Evolutionary conservation across 2,888 invertebrate species (phyloP).

Genomic region (Spisula subtruncata): DNA sequence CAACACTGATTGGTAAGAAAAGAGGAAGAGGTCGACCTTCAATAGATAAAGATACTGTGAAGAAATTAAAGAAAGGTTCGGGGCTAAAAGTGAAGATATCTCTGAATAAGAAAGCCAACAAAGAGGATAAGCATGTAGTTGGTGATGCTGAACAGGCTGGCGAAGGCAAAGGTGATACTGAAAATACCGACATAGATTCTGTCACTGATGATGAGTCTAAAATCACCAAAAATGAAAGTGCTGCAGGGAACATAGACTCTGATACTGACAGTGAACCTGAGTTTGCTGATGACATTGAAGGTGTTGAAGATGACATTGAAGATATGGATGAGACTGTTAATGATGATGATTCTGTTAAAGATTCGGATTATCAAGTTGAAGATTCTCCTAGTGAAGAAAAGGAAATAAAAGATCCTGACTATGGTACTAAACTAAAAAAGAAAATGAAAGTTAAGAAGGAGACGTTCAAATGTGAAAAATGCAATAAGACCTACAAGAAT

Average conservation of each 20-base stretch:
- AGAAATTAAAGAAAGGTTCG: background rate
- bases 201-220: background rate
- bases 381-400: background rate
- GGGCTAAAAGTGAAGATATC: background rate
- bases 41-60: background rate
- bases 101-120: background rate
- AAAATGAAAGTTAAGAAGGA: background rate
- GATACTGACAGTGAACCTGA: too few relatives aligned
- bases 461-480: constrained; percentile 8
- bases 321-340: background rate
- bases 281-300: background rate
- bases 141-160: background rate
- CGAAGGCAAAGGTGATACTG: background rate
- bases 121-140: background rate
- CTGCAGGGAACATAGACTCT: background rate
- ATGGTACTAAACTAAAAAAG: background rate
- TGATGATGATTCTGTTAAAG: background rate
- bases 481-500: constrained; percentile 31
- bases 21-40: too few relatives aligned
- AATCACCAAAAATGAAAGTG: background rate
- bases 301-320: background rate
- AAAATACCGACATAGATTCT: background rate
- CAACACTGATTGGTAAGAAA: too few relatives aligned
- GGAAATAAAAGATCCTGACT: constrained; percentile 32
- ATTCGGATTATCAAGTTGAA: background rate